Evolutionary conservation across 2,797 vertebrate species (phyloP), one percentile per base, ranked within the genome.

Genomic region (Chelon labrosus): DNA sequence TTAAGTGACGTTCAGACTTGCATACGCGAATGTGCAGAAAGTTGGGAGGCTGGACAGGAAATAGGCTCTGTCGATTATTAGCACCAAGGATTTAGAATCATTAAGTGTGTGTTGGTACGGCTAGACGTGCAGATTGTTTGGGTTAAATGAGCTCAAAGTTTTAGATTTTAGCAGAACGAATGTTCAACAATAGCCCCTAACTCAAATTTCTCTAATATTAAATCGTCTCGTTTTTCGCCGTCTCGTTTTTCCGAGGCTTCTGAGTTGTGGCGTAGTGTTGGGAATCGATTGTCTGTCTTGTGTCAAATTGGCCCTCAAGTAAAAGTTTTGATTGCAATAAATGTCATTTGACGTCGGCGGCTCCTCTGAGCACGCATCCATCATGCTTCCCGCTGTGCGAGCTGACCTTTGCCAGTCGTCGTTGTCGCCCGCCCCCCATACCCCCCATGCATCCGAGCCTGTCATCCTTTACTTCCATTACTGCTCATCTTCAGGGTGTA

Each of bases 381-480:
- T 93, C 91, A 91, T 62, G 67, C 69, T 57, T 78, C 82, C 66
- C 25, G 5, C 75, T 58, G 82, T 61, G 80, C 54, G 10, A 65
- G 83, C 73, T 88, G 91, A 94, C 89, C 89, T 92, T 93, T 92
- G 79, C 83, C 14, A 39, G 79, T 74, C 39, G 49, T 82, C 72
- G 60, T 22, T 0, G 16, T 1, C 27, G 55, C 54, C 60, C 56
- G 3, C 13, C 20, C n/a, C 27, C n/a, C 38, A 19, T 14, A 13
- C 16, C 22, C 16, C 38, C 19, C 7, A 7, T 39, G 39, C 68
- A 65, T 62, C 62, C 10, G 6, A 41, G 60, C 39, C 82, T 64
- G 74, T 81, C 79, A 73, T 78, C 64, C 59, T 74, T 81, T 79
- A 53, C 83, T 75, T 87, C 84, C 70, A 82, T 92, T 87, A 88